Evolutionary conservation across 2,797 vertebrate species (phyloP).

Genomic region (Oryzias dopingdopingensis): DNA sequence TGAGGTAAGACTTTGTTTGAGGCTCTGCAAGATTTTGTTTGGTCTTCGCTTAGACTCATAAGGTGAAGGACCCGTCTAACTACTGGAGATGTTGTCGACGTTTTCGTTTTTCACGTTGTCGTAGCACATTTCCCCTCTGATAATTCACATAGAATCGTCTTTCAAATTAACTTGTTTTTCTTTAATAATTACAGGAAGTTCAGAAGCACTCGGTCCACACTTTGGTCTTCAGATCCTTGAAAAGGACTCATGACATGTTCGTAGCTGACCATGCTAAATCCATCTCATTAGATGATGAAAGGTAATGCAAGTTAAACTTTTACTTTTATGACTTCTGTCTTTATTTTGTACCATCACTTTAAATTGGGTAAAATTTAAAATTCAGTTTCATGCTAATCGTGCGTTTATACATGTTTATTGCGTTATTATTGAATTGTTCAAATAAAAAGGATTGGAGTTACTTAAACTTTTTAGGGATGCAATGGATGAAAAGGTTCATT

Average conservation of each 20-base stretch:
- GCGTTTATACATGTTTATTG: no score
- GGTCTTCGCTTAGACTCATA: background rate
- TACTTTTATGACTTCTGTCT: no score
- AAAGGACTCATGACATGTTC: slow-evolving; percentile 98
- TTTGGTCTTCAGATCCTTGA: slow-evolving; percentile 95
- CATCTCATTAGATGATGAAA: slow-evolving; percentile 85
- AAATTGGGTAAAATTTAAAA: no score
- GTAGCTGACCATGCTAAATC: slow-evolving; percentile 94
- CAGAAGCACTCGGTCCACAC: slow-evolving; percentile 99
- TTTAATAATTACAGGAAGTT: slow-evolving; percentile 82
- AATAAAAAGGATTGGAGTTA: no score
- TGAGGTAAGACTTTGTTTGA: slow-evolving; percentile 53
- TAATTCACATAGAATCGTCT: background rate
- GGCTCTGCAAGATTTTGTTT: background rate
- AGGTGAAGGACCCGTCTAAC: slow-evolving; percentile 30
- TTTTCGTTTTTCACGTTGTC: background rate
- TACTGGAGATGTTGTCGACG: slow-evolving; percentile 7
- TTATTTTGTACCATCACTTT: no score
- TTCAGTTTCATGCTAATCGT: no score
- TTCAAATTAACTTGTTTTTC: background rate
- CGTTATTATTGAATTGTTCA: no score
- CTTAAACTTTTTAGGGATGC: no score
- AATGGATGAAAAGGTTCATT: no score
- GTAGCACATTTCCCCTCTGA: background rate
- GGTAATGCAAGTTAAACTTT: slow-evolving; percentile 68